Evolutionary conservation across 2,888 invertebrate species (phyloP), one percentile per base, ranked within the genome.

Genomic region (Cotesia congregata): DNA sequence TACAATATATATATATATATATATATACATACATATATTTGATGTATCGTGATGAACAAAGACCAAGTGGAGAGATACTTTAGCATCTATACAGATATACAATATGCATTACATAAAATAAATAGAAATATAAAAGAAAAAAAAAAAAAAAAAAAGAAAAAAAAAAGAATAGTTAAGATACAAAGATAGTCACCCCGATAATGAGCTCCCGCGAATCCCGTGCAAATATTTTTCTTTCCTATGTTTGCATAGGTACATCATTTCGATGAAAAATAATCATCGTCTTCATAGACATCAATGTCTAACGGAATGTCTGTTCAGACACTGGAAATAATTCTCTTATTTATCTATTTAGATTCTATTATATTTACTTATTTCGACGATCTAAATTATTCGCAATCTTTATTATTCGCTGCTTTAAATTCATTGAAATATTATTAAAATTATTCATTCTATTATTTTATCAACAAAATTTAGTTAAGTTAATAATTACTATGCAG

Each of bases 221-320:
- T 88, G 88, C 89, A 89, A 89, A 89, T 89, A 89, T 89, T 89
- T 89, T 87, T 86, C 86, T 86, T 86, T 82, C 76, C 80, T 72
- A 80, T 89, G 87, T 89, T 89, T 89, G 87, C 85, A 88, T 86
- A 88, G 88, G 86, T 82, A 81, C 73, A 62, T 73, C 62, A 50
- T 62, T 17, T 20, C 4, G 7, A n/a, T 12, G 15, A 50, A 76
- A 74, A 65, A 74, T 74, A 60, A 67, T 74, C 60, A 60, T 60
- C 67, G 68, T 74, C 7, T 40, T 68, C 40, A 20, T 65, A 30
- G 39, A 15, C 9, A 30, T 12, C 9, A 64, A 40, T 40, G 15
- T 72, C 40, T 62, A 74, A 74, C 74, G 74, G 74, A 67, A 67
- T 50, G 30, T 50, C 61, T 74, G 68, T 74, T 67, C 74, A 74